Percentiles rank a stretch among this genome's conserved stretches.
These are phyloP conservation scores for Kryptopterus vitreolus DNA, from an alignment of 2,797 vertebrate genomes.

Conservation along the genomic window DNA sequence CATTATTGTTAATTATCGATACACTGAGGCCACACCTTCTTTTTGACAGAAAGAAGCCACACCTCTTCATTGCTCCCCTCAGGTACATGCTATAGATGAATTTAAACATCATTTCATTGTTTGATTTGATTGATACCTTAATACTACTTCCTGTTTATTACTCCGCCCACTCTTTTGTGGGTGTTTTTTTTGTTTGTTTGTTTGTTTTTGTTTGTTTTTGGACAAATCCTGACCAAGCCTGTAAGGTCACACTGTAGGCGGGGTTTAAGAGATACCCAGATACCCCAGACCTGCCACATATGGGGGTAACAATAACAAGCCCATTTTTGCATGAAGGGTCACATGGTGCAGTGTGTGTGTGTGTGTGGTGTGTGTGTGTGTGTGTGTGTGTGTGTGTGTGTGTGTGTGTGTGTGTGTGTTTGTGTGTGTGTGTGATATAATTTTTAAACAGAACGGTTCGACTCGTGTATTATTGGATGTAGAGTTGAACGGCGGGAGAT, in stretches of 20 bases:
- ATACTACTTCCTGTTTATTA: no score
- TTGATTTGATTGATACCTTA: background rate
- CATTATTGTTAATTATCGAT: background rate
- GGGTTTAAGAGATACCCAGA: no score
- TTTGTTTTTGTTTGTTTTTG: background rate
- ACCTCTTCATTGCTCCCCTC: background rate
- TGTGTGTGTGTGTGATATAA: background rate
- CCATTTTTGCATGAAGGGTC: no score
- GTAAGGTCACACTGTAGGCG: no score
- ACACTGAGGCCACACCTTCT: background rate
- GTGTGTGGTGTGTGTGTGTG: background rate
- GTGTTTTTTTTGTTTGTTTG: background rate
- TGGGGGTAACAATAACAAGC: no score
- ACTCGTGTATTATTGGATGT: background rate
- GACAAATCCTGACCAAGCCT: no score
- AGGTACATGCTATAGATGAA: no score
- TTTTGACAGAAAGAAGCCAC: background rate
- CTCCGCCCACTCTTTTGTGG: no score
- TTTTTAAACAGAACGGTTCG: background rate
- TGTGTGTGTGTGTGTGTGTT: background rate
- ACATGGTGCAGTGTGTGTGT: constrained; percentile 8
- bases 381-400: background rate
- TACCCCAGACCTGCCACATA: no score
- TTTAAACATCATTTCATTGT: no score
- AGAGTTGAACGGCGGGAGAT: background rate